A percentile compares a stretch with the other conserved stretches of the same genome.
Conservation (phyloP, 1,140 invertebrate species). For the Diachasma alloeum region DNA sequence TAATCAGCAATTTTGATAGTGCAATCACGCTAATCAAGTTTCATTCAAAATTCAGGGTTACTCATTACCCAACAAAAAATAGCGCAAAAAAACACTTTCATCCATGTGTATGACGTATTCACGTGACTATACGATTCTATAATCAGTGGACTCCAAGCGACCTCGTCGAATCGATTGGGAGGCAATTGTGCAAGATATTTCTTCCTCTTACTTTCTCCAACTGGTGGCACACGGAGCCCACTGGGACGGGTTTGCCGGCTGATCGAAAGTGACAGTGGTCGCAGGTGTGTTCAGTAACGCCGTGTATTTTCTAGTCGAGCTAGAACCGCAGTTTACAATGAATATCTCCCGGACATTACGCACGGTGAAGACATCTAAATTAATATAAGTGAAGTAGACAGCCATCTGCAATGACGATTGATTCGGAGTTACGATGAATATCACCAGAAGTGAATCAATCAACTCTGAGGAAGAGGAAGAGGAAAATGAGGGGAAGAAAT, state of each 20-base stretch:
- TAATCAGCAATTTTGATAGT: no score
- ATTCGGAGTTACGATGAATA: no score
- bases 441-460: background rate
- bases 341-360: no score
- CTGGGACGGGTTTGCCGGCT: background rate
- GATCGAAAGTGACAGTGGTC: background rate
- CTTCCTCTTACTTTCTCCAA: constrained; percentile 1
- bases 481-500: background rate
- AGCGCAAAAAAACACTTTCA: no score
- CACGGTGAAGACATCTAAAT: no score
- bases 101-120: background rate
- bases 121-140: background rate
- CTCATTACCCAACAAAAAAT: no score
- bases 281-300: background rate
- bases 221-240: background rate
- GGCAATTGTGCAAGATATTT: background rate
- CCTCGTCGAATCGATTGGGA: background rate
- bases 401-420: no score
- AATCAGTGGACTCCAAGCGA: background rate
- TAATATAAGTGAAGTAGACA: no score
- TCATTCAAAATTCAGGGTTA: no score
- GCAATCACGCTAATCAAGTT: no score
- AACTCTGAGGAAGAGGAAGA: background rate
- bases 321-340: background rate
- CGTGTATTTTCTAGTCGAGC: background rate